phyloP scores from a whole-genome alignment of 2,888 invertebrate species.

The Cosmia pyralina region DNA sequence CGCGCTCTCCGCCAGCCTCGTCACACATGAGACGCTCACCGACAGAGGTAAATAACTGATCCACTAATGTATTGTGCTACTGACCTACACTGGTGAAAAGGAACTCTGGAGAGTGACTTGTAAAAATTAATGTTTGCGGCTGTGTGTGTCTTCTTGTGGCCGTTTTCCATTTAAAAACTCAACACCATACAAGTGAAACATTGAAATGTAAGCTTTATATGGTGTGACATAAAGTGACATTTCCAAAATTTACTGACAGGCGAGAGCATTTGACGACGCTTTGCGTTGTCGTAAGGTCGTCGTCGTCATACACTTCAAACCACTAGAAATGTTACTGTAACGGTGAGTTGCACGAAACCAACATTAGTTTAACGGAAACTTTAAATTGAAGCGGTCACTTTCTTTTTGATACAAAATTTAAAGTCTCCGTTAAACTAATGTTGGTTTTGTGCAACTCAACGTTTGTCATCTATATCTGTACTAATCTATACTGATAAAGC shows the following conservation, averaged over 20 bases:
- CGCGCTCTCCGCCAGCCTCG: slow-evolving; percentile 73
- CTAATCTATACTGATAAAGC: too few species aligned
- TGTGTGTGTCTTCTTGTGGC: not conserved
- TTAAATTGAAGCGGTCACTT: too few species aligned
- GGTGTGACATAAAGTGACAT: not conserved
- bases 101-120: not conserved
- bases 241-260: not conserved
- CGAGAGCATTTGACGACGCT: not conserved
- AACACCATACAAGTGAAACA: not conserved
- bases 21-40: slow-evolving; percentile 81
- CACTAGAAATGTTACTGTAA: not conserved
- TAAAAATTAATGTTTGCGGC: not conserved
- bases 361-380: too few species aligned
- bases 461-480: too few species aligned
- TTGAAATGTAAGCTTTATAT: not conserved
- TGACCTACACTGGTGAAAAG: not conserved
- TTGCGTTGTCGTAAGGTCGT: not conserved
- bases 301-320: not conserved
- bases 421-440: too few species aligned
- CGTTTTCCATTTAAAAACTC: not conserved
- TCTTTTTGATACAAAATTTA: too few species aligned
- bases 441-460: too few species aligned
- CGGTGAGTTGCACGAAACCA: too few species aligned
- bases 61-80: not conserved
- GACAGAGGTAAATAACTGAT: slow-evolving; percentile 77